Base-by-base conservation (phyloP, 1,140 invertebrate genomes). In the Capitella teleta region DNA sequence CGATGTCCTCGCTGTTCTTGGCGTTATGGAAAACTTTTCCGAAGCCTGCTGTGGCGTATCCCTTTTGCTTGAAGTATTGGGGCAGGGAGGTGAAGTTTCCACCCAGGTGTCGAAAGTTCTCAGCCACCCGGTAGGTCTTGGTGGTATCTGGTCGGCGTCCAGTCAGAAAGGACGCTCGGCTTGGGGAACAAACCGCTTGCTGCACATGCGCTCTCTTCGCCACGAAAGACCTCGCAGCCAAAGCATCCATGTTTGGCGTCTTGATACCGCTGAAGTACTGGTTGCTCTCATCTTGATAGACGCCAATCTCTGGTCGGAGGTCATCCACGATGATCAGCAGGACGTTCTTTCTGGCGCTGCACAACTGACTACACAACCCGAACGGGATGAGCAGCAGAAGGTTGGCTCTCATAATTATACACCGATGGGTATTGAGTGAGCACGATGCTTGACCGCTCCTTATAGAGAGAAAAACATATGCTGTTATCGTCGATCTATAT, bases 291-390 rank as follows among this genome's bases (percentile, higher is more conserved):
- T 86, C 78, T 59, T 77, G 76, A 64, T 81, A 84, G 55, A 76
- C 77, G 16, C 80, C 78, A 34, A 87, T 60, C 12, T 78, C 70
- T 54, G 84, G 81, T 60, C 86, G 77, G 45, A 90, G 73, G 70
- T 92, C 87, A 65, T 91, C 87, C 26, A 85, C 75, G 38, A 89
- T 74, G 51, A 91, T 78, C 54, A 91, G 75, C 44, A 92, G 62
- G 48, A 87, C 69, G 76, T 86, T 86, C n/a, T 32, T 32, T n/a
- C 8, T 32, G 30, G 30, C n/a, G n/a, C n/a, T n/a, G n/a, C n/a
- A n/a, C n/a, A n/a, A n/a, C n/a, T n/a, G n/a, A n/a, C n/a, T n/a
- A n/a, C n/a, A n/a, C n/a, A n/a, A n/a, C n/a, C n/a, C n/a, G n/a
- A n/a, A n/a, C n/a, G n/a, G n/a, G n/a, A n/a, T n/a, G n/a, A n/a